These are phyloP conservation scores for Semotilus atromaculatus DNA, from an alignment of 2,797 vertebrate genomes.

Conservation along the genomic window DNA sequence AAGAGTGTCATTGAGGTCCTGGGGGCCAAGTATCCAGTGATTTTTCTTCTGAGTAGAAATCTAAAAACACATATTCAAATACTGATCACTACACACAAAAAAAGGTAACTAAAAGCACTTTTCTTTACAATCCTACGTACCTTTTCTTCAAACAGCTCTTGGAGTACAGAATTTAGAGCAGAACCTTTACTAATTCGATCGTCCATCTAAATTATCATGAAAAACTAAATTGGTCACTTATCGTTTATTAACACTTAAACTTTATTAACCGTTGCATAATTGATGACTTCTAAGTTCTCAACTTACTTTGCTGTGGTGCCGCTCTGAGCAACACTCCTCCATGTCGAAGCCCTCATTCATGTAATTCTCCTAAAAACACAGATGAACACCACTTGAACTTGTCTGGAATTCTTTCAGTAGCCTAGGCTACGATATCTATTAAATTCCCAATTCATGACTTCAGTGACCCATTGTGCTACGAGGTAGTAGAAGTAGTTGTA, in stretches of 20 bases:
- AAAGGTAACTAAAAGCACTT: not conserved
- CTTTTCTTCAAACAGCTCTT: conserved; percentile 61
- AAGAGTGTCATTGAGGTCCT: conserved; percentile 62
- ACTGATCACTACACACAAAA: not conserved
- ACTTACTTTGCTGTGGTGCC: conserved; percentile 25
- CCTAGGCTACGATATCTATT: not conserved
- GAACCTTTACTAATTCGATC: not conserved
- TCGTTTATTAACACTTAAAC: not conserved
- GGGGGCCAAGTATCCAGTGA: conserved; percentile 63
- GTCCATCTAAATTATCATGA: conserved; percentile 27
- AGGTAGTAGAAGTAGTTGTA: not conserved
- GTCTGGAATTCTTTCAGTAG: not conserved
- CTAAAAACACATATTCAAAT: conserved; percentile 35
- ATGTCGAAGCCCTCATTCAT: conserved; percentile 5
- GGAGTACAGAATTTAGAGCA: conserved; percentile 28
- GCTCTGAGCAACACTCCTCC: not conserved
- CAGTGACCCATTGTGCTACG: not conserved
- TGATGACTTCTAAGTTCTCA: not conserved
- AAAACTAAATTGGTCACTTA: not conserved
- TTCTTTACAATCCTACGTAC: conserved; percentile 39
- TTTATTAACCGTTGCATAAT: not conserved
- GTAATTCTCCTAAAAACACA: conserved; percentile 1
- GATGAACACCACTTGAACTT: not conserved
- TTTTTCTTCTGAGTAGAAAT: conserved; percentile 64
- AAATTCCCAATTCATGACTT: not conserved